Conservation (phyloP, 2,113 vertebrate genomes). For the Lates calcarifer region DNA sequence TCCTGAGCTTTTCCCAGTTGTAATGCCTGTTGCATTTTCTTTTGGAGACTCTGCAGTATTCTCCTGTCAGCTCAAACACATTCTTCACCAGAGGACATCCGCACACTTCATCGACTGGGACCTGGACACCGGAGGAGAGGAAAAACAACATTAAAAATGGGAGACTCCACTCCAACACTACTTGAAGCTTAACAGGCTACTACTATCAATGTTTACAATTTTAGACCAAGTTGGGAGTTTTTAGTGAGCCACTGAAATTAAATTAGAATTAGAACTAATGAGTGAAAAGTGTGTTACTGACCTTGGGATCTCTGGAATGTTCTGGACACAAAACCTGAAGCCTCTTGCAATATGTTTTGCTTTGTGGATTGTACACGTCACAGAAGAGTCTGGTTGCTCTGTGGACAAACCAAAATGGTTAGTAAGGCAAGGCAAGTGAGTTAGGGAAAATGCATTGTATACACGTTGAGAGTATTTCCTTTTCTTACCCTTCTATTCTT, state of each 20-base stretch:
- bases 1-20: conserved; percentile 95
- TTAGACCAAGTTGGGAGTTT: neutral
- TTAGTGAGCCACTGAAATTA: neutral
- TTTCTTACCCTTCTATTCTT: conserved; percentile 92
- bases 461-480: neutral
- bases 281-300: conserved; percentile 65
- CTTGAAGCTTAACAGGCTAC: neutral
- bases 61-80: conserved; percentile 92
- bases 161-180: neutral
- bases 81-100: conserved; percentile 93
- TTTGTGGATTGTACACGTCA: conserved; percentile 95
- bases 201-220: neutral
- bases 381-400: conserved; percentile 95
- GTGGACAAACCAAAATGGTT: neutral
- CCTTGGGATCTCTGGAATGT: conserved; percentile 95
- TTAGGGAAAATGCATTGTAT: rapidly evolving
- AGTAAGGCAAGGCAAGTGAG: neutral
- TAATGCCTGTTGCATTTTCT: conserved; percentile 95
- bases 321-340: conserved; percentile 95
- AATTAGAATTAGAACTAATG: neutral
- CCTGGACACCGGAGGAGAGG: conserved; percentile 69
- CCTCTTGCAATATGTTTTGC: conserved; percentile 95
- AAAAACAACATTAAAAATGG: neutral
- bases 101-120: conserved; percentile 91
- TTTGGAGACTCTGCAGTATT: conserved; percentile 92